phyloP scores from a whole-genome alignment of 2,113 vertebrate genomes.

The Prionailurus viverrinus region DNA sequence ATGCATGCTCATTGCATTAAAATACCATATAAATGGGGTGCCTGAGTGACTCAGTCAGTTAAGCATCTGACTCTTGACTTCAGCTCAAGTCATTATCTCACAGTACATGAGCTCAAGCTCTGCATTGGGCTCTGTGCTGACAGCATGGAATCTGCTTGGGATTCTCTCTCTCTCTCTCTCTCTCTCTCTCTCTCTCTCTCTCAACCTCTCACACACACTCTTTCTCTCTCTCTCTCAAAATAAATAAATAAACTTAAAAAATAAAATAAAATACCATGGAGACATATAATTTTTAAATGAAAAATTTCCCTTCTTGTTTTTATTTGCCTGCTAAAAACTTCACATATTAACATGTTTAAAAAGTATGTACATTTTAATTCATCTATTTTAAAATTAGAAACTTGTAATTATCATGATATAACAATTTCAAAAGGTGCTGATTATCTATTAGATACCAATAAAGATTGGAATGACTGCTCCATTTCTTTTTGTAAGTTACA shows the following conservation, averaged over 20 bases:
- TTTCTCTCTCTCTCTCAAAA: too few relatives aligned
- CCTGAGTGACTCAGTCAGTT: too few relatives aligned
- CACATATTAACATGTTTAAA: neutral
- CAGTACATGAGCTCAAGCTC: too few relatives aligned
- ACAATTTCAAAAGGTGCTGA: neutral
- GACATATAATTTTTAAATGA: neutral
- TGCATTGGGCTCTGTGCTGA: too few relatives aligned
- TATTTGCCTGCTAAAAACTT: neutral
- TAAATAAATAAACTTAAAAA: too few relatives aligned
- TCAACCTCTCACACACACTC: too few relatives aligned
- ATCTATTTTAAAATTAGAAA: conserved; percentile 25
- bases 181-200: too few relatives aligned
- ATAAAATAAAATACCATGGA: too few relatives aligned
- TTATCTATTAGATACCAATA: neutral
- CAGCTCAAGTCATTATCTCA: too few relatives aligned
- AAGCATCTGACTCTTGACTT: too few relatives aligned
- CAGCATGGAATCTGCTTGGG: too few relatives aligned
- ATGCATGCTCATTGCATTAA: neutral
- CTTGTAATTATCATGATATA: neutral
- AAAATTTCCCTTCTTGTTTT: neutral
- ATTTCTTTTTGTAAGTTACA: neutral
- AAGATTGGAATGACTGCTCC: neutral
- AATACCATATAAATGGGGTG: neutral
- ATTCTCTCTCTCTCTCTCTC: too few relatives aligned
- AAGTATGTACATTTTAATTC: neutral